Percentiles rank a stretch among this genome's conserved stretches.
phyloP scores from a whole-genome alignment of 2,888 invertebrate species.

The Saturnia pavonia region DNA sequence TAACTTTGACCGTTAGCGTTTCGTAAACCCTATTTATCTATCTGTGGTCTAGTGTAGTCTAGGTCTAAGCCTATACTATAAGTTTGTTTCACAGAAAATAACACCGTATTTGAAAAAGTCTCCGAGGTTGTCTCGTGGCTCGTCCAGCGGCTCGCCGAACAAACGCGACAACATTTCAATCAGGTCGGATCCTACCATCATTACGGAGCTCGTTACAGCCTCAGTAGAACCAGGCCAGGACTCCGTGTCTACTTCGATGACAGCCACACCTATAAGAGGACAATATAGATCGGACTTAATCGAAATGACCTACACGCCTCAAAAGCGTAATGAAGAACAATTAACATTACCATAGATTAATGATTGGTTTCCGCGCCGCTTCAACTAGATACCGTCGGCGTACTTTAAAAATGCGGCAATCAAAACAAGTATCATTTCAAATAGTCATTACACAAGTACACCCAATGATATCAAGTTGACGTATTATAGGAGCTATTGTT shows the following conservation, averaged over 20 bases:
- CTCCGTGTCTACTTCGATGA: slow-evolving; percentile 56
- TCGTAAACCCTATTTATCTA: no score
- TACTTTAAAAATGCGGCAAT: no score
- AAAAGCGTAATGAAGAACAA: slow-evolving; percentile 32
- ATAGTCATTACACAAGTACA: no score
- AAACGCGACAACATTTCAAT: slow-evolving; percentile 58
- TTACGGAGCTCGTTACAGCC: slow-evolving; percentile 68
- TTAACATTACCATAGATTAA: no score
- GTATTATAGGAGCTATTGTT: no score
- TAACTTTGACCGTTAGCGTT: no score
- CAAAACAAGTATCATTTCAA: no score
- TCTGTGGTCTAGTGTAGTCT: no score
- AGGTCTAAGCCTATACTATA: slow-evolving; percentile 1
- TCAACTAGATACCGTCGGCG: no score
- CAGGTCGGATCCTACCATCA: slow-evolving; percentile 64
- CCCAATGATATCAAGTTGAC: no score
- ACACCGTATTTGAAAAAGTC: slow-evolving; percentile 59
- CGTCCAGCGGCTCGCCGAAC: slow-evolving; percentile 52
- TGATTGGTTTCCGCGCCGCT: no score
- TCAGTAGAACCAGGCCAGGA: slow-evolving; percentile 60
- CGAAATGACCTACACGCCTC: slow-evolving; percentile 54
- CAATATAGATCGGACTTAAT: slow-evolving; percentile 43
- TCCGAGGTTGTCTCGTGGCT: slow-evolving; percentile 42
- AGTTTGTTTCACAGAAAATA: slow-evolving; percentile 56
- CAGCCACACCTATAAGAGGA: slow-evolving; percentile 50